Base-by-base conservation (phyloP, 1,140 invertebrate species). In the Lepidotrigona ventralis region DNA sequence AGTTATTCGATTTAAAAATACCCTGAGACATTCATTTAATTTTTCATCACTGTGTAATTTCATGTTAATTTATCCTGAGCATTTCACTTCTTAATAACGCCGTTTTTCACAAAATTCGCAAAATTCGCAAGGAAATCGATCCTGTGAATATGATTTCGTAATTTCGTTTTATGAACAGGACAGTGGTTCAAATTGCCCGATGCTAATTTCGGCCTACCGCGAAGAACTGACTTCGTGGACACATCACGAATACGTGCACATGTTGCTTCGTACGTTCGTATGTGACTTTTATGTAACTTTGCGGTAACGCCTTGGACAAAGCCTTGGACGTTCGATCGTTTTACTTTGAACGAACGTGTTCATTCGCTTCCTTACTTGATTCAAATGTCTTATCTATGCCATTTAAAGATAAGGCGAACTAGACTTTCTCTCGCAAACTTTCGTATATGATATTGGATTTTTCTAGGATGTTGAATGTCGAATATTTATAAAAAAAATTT, bases 271-370 rank as follows among this genome's bases (percentile, higher is more conserved):
- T 69, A 21, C 26, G 53, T 58, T 15, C 15, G 64, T 26, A 29
- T 60, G 81, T 29, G 54, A 83, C 15, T 29, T 78, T 78, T 70
- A 63, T 78, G 81, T 70, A 78, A 77, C 26, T 51, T n/a, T 19
- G n/a, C 29, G 46, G n/a, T 21, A 51, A 83, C 56, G 54, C 66
- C n/a, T 83, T 60, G 73, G 54, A 78, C 26, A 26, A 54, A 78
- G 46, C 75, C 75, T 83, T 70, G 75, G 46, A 19, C 46, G 26
- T 63, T 77, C 15, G 74, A 64, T 71, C 74, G 19, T 71, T 83
- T 78, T 78, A 60, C 64, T 82, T 60, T 60, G 60, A 76, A 51
- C 72, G 21, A 58, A 19, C 39, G 70, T 53, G 71, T 51, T 81
- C 54, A 64, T 81, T 58, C 53, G 33, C 23, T 69, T 29, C 58